Evolutionary conservation across 2,888 invertebrate species (phyloP).

Genomic region (Celastrina argiolus): DNA sequence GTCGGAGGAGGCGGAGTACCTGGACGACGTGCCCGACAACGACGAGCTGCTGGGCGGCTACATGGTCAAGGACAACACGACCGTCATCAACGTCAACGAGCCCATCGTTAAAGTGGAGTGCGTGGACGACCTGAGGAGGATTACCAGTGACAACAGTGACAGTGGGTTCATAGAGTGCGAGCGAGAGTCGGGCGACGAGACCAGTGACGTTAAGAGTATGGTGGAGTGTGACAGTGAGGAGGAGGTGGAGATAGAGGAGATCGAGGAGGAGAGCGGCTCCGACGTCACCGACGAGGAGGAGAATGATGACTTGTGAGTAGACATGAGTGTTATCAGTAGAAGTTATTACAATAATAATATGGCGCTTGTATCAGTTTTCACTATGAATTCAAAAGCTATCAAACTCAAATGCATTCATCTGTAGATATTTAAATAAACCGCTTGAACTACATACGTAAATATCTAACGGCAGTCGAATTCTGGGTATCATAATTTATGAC

Average conservation of each 20-base stretch:
- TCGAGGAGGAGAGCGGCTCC: slow-evolving; percentile 49
- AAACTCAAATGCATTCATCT: neutral
- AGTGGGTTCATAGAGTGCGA: slow-evolving; percentile 71
- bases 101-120: slow-evolving; percentile 52
- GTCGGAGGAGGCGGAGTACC: slow-evolving; percentile 56
- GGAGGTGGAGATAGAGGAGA: slow-evolving; percentile 50
- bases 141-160: slow-evolving; percentile 71
- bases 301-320: slow-evolving; percentile 30
- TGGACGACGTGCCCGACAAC: slow-evolving; percentile 56
- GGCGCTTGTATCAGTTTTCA: neutral
- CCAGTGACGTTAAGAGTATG: slow-evolving; percentile 46
- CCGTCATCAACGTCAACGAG: slow-evolving; percentile 52
- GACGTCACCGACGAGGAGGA: slow-evolving; percentile 37
- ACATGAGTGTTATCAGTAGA: neutral
- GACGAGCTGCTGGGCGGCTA: slow-evolving; percentile 52
- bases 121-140: slow-evolving; percentile 49
- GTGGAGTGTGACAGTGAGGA: slow-evolving; percentile 42
- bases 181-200: slow-evolving; percentile 50
- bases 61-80: slow-evolving; percentile 51
- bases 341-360: neutral
- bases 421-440: neutral
- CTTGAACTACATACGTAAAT: slow-evolving; percentile 11
- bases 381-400: neutral
- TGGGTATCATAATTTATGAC: neutral
- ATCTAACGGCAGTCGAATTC: neutral